Base-by-base conservation (phyloP, 2,888 invertebrate species). In the Pomacea canaliculata region DNA sequence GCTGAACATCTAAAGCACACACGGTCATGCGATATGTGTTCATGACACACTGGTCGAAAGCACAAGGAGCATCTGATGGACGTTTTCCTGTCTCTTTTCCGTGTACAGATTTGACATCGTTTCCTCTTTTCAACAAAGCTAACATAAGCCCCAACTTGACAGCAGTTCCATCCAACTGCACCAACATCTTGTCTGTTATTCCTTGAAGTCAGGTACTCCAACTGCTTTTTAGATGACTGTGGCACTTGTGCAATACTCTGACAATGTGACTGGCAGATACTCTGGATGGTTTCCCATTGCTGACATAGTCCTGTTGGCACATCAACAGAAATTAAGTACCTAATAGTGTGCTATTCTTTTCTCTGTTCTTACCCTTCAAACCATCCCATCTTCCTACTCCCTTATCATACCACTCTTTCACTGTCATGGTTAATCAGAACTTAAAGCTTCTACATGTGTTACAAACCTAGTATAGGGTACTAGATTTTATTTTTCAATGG, bases 21-120 rank as follows among this genome's bases (percentile, higher is more conserved):
- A 23, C 71, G 62, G 10, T 62, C 62, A 19, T 48, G 10, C 16
- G 59, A 49, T 46, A 71, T 71, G 63, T 71, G 71, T 49, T 63
- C 48, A 23, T 60, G 59, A 23, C 71, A 71, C 12, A 63, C 49
- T 23, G 49, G 62, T 10, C 63, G 62, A 27, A 60, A 60, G 37
- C 71, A 71, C 49, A 49, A 12, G 49, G 49, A 10, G 23, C 71
- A 71, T 19, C 48, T 63, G 10, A 63, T n/a, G 10, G 71, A 49
- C 5, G 71, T 71, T 23, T 71, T 71, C 49, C 71, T 71, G 62
- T 71, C 71, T 49, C 48, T 63, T 23, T 71, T 71, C 23, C 71
- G 62, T 49, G 49, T 60, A 65, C 71, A 71, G 7, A 71, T 63
- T 23, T 19, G 71, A 63, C 71, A 71, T 10, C 71, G 71, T 49